Conservation (phyloP, 2,888 invertebrate genomes). For the Luffia ferchaultella region DNA sequence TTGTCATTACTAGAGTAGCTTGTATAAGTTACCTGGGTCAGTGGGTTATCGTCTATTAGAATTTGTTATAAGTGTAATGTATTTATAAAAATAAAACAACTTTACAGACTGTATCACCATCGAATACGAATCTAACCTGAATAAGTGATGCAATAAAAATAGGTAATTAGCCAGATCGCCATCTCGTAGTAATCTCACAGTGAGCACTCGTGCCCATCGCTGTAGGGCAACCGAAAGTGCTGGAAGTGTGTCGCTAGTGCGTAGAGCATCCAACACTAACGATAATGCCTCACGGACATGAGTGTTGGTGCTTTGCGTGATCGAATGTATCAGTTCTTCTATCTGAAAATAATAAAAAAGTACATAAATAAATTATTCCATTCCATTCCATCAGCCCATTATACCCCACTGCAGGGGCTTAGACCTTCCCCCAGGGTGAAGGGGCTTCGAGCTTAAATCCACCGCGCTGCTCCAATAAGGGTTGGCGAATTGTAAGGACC, state of each 20-base stretch:
- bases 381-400: too few species aligned
- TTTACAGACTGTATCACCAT: too few species aligned
- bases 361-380: not conserved
- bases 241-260: conserved; percentile 33
- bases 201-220: conserved; percentile 42
- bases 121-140: too few species aligned
- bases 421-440: too few species aligned
- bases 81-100: too few species aligned
- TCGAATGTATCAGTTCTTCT: conserved; percentile 41
- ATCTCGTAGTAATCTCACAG: conserved; percentile 29
- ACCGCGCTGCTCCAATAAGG: not conserved
- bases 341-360: conserved; percentile 27
- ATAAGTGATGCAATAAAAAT: conserved; percentile 43
- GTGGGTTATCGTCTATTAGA: too few species aligned
- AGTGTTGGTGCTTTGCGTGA: conserved; percentile 25
- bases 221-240: conserved; percentile 29
- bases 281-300: conserved; percentile 40
- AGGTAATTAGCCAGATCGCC: conserved; percentile 36
- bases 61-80: too few species aligned
- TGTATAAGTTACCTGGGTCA: too few species aligned
- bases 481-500: too few species aligned
- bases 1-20: too few species aligned
- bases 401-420: too few species aligned
- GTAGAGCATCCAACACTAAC: conserved; percentile 34
- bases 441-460: not conserved